Evolutionary conservation across 1,140 invertebrate species (phyloP).

Genomic region (Whitmania pigra): DNA sequence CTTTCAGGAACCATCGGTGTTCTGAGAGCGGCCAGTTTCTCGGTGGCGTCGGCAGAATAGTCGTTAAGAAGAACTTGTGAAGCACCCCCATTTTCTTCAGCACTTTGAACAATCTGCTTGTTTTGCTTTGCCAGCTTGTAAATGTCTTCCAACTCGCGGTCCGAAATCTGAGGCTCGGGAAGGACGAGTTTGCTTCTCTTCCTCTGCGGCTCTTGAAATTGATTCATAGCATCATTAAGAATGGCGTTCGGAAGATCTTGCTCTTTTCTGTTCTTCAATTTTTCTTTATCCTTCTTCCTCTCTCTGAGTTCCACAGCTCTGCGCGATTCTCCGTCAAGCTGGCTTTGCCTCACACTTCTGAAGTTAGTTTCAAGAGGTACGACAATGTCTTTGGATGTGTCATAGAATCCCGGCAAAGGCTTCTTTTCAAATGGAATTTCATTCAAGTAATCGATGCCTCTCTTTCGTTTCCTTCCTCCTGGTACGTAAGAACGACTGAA

Average conservation of each 20-base stretch:
- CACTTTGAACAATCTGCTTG: conserved; percentile 79
- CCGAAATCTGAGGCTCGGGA: conserved; percentile 90
- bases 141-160: conserved; percentile 64
- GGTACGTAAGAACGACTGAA: conserved; percentile 30
- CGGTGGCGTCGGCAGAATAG: conserved; percentile 68
- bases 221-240: too few species aligned
- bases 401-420: conserved; percentile 76
- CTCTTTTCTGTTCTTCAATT: conserved; percentile 84
- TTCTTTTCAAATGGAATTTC: conserved; percentile 95
- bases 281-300: conserved; percentile 46
- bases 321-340: conserved; percentile 68
- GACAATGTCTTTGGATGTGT: conserved; percentile 73
- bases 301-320: conserved; percentile 31
- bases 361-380: conserved; percentile 81
- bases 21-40: conserved; percentile 35
- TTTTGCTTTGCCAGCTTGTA: conserved; percentile 90
- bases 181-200: conserved; percentile 91
- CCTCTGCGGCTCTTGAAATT: conserved; percentile 60
- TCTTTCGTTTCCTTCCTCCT: conserved; percentile 34
- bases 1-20: conserved; percentile 74
- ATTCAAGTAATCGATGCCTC: conserved; percentile 84
- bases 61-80: conserved; percentile 79
- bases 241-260: conserved; percentile 71
- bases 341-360: conserved; percentile 71
- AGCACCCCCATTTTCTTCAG: conserved; percentile 58